Percentiles rank a stretch among this genome's conserved stretches.
Evolutionary conservation across 2,113 vertebrate species (phyloP).

Genomic region (Tragelaphus strepsiceros): DNA sequence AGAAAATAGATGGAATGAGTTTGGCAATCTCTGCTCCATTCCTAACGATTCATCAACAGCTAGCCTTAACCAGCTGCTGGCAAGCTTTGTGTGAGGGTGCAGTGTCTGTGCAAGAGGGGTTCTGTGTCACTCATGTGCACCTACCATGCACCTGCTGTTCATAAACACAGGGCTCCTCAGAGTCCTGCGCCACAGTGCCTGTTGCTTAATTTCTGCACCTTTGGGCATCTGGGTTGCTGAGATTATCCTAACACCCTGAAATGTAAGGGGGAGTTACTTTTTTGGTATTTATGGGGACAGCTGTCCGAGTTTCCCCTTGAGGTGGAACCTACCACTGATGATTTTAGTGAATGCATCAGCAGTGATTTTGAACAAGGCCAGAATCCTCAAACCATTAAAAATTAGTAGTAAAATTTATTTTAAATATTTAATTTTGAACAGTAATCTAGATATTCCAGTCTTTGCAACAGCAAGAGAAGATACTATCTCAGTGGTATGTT

Average conservation of each 20-base stretch:
- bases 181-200: accelerated
- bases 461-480: not conserved
- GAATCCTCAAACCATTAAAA: not conserved
- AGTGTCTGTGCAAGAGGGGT: not conserved
- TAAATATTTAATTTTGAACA: slow-evolving; percentile 1
- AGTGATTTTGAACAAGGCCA: not conserved
- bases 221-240: not conserved
- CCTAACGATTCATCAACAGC: slow-evolving; percentile 53
- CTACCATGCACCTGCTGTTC: not conserved
- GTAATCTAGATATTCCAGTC: not conserved
- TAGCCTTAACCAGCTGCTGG: slow-evolving; percentile 44
- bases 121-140: not conserved
- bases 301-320: not conserved
- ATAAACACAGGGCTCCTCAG: not conserved
- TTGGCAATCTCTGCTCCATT: slow-evolving; percentile 51
- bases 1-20: slow-evolving; percentile 69
- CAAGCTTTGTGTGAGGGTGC: not conserved
- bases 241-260: not conserved
- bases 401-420: not conserved
- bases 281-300: not conserved
- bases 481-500: not conserved
- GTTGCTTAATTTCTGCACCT: slow-evolving; percentile 4
- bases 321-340: not conserved
- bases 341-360: not conserved
- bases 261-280: not conserved